Evolutionary conservation across 1,140 invertebrate genomes (phyloP).

Genomic region (Drosophila lacertosa): DNA sequence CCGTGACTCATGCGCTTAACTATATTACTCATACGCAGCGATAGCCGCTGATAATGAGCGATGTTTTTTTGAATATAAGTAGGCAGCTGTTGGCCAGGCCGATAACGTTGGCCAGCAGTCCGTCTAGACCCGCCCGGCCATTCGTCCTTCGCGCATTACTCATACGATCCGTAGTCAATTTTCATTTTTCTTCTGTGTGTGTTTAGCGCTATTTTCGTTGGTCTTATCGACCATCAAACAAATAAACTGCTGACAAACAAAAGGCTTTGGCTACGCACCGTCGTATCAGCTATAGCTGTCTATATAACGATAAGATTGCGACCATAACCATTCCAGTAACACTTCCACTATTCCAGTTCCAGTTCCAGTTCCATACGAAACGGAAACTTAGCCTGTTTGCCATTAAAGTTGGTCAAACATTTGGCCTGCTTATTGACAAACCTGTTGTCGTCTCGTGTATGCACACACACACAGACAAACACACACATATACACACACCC

Average conservation of each 20-base stretch:
- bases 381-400: not conserved
- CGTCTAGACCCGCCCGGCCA: not conserved
- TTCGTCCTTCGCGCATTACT: constrained; percentile 48
- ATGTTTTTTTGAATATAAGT: too few relatives aligned
- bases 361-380: not conserved
- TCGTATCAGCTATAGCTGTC: constrained; percentile 12
- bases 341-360: constrained; percentile 6
- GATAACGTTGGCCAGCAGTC: not conserved
- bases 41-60: not conserved
- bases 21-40: constrained; percentile 6
- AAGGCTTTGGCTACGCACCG: not conserved
- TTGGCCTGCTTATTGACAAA: constrained; percentile 21
- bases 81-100: not conserved
- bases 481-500: constrained; percentile 27
- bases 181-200: not conserved
- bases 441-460: constrained; percentile 19
- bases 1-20: not conserved
- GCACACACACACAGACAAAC: not conserved
- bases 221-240: constrained; percentile 21
- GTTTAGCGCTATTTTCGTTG: constrained; percentile 2
- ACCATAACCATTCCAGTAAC: not conserved
- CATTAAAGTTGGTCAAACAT: constrained; percentile 31
- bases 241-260: constrained; percentile 24
- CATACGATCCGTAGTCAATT: constrained; percentile 46
- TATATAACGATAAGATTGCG: constrained; percentile 36